Conservation (phyloP, 2,113 vertebrate genomes). For the Phalacrocorax aristotelis region DNA sequence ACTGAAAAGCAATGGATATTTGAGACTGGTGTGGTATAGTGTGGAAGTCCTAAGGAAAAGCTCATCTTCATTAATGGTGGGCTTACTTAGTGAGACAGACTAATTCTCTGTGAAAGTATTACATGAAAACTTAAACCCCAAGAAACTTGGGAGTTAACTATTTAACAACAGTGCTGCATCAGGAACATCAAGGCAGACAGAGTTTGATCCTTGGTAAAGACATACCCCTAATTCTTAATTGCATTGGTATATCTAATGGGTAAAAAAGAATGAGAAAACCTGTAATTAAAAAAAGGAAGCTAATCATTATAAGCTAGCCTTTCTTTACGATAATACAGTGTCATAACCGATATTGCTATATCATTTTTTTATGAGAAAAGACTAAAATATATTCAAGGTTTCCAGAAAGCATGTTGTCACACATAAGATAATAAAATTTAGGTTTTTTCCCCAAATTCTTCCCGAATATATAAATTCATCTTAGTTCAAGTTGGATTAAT, state of each 20-base stretch:
- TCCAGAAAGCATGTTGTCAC: not conserved
- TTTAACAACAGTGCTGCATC: not conserved
- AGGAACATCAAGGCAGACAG: not conserved
- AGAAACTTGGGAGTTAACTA: not conserved
- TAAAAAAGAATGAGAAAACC: not conserved
- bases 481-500: not conserved
- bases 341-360: not conserved
- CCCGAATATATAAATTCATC: not conserved
- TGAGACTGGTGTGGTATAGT: not conserved
- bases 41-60: not conserved
- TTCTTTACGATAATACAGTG: not conserved
- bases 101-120: not conserved
- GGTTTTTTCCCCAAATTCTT: not conserved
- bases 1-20: not conserved
- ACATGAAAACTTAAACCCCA: not conserved
- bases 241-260: not conserved
- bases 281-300: not conserved
- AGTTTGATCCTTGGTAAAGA: not conserved
- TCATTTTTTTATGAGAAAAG: not conserved
- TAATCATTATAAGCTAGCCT: not conserved
- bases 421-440: not conserved
- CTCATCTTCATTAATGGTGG: not conserved
- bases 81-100: not conserved
- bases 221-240: not conserved
- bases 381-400: not conserved